Evolutionary conservation across 2,888 invertebrate genomes (phyloP).

Genomic region (Idaea dimidiata): DNA sequence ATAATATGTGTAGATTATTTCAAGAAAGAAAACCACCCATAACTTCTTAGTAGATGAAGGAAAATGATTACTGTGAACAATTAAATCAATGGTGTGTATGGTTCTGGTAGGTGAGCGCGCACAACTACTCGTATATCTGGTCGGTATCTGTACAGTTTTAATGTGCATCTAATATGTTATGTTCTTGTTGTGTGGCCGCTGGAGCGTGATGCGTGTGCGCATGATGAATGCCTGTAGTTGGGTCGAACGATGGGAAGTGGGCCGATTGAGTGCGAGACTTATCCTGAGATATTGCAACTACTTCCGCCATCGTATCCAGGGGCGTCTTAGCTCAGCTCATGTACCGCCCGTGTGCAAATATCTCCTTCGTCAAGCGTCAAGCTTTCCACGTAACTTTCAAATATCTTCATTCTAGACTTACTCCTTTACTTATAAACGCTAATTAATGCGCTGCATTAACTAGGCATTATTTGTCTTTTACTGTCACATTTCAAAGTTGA

Average conservation of each 20-base stretch:
- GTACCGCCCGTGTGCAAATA: too few species aligned
- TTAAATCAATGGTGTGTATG: conserved; percentile 16
- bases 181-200: conserved; percentile 10
- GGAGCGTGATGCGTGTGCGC: neutral
- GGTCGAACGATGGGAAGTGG: neutral
- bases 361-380: too few species aligned
- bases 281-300: neutral
- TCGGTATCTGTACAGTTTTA: conserved; percentile 14
- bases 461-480: too few species aligned
- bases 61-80: neutral
- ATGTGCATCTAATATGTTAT: neutral
- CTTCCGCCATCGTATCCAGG: too few species aligned
- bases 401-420: too few species aligned
- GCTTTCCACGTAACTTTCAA: too few species aligned
- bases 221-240: conserved; percentile 9
- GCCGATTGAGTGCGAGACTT: neutral
- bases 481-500: too few species aligned
- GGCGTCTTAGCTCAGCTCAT: too few species aligned
- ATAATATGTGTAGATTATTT: too few species aligned
- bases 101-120: conserved; percentile 25
- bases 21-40: neutral
- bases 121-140: conserved; percentile 19
- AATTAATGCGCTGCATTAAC: too few species aligned
- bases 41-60: neutral
- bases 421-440: too few species aligned